Evolutionary conservation across 1,140 invertebrate genomes (phyloP).

Genomic region (Tetranychus urticae): DNA sequence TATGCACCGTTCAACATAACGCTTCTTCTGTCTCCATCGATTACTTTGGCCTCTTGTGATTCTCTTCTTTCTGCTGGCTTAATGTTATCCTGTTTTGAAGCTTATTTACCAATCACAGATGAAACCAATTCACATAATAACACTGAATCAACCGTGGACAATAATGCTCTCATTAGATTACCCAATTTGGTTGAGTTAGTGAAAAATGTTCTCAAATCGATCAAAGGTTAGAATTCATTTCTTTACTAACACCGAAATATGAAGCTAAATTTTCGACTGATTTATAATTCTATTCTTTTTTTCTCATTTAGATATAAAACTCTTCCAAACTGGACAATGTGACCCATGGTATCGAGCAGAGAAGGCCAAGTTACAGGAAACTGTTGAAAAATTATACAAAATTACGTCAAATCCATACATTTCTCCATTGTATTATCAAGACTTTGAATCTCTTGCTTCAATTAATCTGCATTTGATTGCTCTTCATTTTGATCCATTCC

Average conservation of each 20-base stretch:
- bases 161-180: not conserved
- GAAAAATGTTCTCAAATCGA: not conserved
- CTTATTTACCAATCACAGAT: not conserved
- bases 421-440: conserved; percentile 3
- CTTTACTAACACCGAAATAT: too few relatives aligned
- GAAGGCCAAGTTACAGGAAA: not conserved
- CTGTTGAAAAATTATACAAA: not conserved
- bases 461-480: conserved; percentile 5
- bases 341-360: not conserved
- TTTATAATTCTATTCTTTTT: too few relatives aligned
- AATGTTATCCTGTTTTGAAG: not conserved
- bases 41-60: not conserved
- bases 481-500: conserved; percentile 46
- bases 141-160: not conserved
- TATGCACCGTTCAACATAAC: not conserved
- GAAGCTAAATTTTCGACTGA: too few relatives aligned
- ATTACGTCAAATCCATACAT: conserved; percentile 5
- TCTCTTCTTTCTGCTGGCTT: not conserved
- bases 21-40: not conserved
- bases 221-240: not conserved
- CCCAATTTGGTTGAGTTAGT: not conserved
- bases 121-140: not conserved
- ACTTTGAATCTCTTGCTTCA: not conserved
- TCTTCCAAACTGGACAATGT: not conserved
- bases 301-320: too few relatives aligned